phyloP scores from a whole-genome alignment of 64 coral and sea anemone genomes.

The Cladopsammia gracilis region DNA sequence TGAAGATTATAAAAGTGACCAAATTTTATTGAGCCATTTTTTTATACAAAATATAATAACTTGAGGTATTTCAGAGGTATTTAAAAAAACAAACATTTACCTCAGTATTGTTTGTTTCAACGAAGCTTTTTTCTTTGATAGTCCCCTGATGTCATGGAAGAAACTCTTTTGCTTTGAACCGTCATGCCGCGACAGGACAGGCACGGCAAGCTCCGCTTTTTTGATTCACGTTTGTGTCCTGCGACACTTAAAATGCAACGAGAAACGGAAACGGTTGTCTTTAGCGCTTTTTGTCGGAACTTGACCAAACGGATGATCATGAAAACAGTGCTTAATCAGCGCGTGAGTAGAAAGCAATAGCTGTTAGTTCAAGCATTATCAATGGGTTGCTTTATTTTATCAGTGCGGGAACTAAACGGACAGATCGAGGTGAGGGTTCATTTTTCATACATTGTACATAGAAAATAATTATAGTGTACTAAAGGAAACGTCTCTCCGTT shows the following conservation, averaged over 20 bases:
- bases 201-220: background rate
- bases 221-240: background rate
- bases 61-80: slow-evolving; percentile 36
- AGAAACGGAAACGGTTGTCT: background rate
- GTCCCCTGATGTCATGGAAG: background rate
- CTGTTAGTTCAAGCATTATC: background rate
- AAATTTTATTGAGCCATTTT: slow-evolving; percentile 38
- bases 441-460: too few species aligned
- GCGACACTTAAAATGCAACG: background rate
- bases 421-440: too few species aligned
- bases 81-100: slow-evolving; percentile 52
- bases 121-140: background rate
- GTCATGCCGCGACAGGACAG: background rate
- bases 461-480: too few species aligned
- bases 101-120: slow-evolving; percentile 24
- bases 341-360: background rate
- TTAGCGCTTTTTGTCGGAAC: background rate
- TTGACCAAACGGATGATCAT: background rate
- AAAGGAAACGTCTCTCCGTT: too few species aligned
- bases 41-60: slow-evolving; percentile 12
- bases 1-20: slow-evolving; percentile 16
- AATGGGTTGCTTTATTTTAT: too few species aligned
- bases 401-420: too few species aligned
- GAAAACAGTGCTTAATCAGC: background rate
- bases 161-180: background rate